Base-by-base conservation (phyloP, 1,140 invertebrate species). In the Lanistes nyassanus region DNA sequence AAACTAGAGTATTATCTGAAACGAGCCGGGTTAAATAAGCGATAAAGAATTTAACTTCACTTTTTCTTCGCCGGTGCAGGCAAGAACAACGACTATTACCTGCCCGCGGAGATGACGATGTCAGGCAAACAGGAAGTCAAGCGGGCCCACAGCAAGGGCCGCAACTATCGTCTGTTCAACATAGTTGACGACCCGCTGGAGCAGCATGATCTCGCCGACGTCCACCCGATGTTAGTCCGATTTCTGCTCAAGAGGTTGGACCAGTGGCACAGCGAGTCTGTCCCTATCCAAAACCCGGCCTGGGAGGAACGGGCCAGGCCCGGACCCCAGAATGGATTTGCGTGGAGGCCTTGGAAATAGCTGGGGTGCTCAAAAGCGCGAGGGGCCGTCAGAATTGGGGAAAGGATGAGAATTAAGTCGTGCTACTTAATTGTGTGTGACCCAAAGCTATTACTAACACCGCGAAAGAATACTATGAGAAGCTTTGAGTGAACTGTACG, bases 141-240 rank as follows among this genome's bases (percentile, higher is more conserved):
- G 47, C 23, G 16, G 11, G 53, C 3, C 69, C 16, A 36, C 37
- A 74, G 67, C 67, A n/a, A 42, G 19, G 19, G 37, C 70, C 21
- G 81, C 85, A 37, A 86, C 85, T 66, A 56, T 83, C 85, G 82
- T 80, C 72, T 86, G 31, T 86, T 86, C 67, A 82, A 86, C 66
- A 79, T 86, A 31, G 60, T 42, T 5, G 60, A 75, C 3, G 85
- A 86, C 75, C 83, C 85, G 1, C 72, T 56, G 37, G 83, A 85
- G 69, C 58, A 69, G 13, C 65, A 36, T n/a, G 83, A 84, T 60
- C 67, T 85, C n/a, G 80, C 81, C 3, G 64, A 78, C 4, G 34
- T 13, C 7, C 37, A 74, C 3, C 79, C 79, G 19, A 68, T 78
- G 3, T 51, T 82, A 16, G 80, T 83, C 4, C 60, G 37, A 37